Conservation (phyloP, 2,888 invertebrate genomes). For the Carpatolechia fugitivella region DNA sequence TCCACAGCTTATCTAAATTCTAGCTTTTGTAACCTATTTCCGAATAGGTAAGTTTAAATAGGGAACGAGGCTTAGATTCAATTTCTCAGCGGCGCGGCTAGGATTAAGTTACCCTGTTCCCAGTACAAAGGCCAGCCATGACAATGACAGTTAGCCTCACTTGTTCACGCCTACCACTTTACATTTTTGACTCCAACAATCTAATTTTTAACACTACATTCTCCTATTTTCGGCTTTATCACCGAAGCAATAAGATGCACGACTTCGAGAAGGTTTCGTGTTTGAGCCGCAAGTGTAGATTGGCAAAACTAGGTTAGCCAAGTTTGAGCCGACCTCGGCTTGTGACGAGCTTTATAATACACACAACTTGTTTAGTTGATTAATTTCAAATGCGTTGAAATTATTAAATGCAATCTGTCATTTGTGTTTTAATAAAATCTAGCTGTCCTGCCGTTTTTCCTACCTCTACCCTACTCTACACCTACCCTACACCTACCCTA, state of each 20-base stretch:
- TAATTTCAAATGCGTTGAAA: background rate
- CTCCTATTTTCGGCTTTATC: slow-evolving; percentile 21
- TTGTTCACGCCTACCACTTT: slow-evolving; percentile 34
- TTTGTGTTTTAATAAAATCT: too few relatives aligned
- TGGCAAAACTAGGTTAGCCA: slow-evolving; percentile 37
- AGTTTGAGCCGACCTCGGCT: slow-evolving; percentile 51
- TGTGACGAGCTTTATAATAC: slow-evolving; percentile 49
- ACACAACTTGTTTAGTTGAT: slow-evolving; percentile 35
- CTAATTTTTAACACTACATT: slow-evolving; percentile 27
- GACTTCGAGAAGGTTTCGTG: background rate
- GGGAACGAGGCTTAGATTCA: slow-evolving; percentile 46
- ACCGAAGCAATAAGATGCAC: slow-evolving; percentile 11
- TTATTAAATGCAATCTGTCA: background rate
- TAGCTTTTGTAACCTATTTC: background rate
- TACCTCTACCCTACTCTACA: too few relatives aligned
- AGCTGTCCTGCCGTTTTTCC: too few relatives aligned
- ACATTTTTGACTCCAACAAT: slow-evolving; percentile 7
- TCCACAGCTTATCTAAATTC: too few relatives aligned
- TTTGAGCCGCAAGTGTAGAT: background rate
- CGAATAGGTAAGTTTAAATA: slow-evolving; percentile 23
- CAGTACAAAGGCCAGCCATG: slow-evolving; percentile 52
- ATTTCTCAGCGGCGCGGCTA: slow-evolving; percentile 45
- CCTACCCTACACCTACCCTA: too few relatives aligned
- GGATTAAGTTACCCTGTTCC: slow-evolving; percentile 52
- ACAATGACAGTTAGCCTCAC: slow-evolving; percentile 61